Conservation (phyloP, 2,797 vertebrate genomes). For the Varecia variegata region DNA sequence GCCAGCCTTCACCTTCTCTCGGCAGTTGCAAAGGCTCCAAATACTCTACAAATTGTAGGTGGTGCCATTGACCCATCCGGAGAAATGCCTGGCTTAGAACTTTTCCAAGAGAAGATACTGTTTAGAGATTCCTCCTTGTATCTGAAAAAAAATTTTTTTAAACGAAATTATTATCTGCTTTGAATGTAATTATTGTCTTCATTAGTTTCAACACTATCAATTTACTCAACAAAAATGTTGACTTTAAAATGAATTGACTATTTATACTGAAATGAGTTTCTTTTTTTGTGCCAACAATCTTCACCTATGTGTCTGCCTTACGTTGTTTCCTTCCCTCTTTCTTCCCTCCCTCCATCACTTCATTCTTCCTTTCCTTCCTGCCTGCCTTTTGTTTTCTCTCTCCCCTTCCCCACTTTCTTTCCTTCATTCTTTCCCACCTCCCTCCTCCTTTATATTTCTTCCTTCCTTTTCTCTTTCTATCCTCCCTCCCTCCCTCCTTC, state of each 20-base stretch:
- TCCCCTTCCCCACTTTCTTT: background rate
- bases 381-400: accelerated
- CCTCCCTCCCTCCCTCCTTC: too few species aligned
- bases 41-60: background rate
- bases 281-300: background rate
- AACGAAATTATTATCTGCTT: background rate
- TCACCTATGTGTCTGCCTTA: background rate
- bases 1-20: too few species aligned
- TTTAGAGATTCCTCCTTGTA: background rate
- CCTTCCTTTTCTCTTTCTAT: too few species aligned
- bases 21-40: background rate
- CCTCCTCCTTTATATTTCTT: background rate
- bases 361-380: too few species aligned
- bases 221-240: background rate
- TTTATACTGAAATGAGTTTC: background rate
- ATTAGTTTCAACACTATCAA: background rate
- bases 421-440: too few species aligned
- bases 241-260: background rate
- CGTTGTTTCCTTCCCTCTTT: background rate
- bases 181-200: background rate
- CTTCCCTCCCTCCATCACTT: accelerated
- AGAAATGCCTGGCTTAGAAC: background rate
- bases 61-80: accelerated
- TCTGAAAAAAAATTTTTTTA: background rate
- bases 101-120: background rate